A percentile compares a stretch with the other conserved stretches of the same genome.
Evolutionary conservation across 2,797 vertebrate species (phyloP).

Genomic region (Dicrostonyx torquatus): DNA sequence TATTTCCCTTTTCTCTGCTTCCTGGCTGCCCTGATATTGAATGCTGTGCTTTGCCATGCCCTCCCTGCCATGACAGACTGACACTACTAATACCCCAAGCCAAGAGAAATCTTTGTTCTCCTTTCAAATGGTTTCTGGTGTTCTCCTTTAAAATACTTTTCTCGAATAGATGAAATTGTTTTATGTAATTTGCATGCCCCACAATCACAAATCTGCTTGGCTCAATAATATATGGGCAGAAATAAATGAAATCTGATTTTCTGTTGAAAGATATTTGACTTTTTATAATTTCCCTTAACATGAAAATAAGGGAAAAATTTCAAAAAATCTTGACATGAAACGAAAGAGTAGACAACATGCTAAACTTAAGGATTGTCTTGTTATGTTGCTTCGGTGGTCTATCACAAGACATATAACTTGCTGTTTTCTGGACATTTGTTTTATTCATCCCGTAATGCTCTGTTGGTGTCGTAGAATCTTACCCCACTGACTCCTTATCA

Average conservation of each 20-base stretch:
- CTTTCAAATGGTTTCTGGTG: neutral
- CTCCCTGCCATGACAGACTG: neutral
- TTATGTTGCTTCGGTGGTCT: neutral
- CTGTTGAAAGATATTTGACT: neutral
- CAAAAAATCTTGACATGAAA: neutral
- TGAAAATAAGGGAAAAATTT: slow-evolving; percentile 26
- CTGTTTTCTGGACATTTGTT: neutral
- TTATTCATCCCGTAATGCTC: neutral
- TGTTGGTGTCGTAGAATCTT: neutral
- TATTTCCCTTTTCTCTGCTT: neutral
- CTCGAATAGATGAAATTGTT: neutral
- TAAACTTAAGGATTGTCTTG: neutral
- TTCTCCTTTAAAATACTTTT: neutral
- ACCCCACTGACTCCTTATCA: slow-evolving; percentile 13
- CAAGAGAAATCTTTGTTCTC: neutral
- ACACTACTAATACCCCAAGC: neutral
- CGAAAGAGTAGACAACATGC: neutral
- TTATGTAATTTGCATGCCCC: neutral
- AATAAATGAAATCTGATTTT: slow-evolving; percentile 53
- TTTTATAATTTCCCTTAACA: slow-evolving; percentile 45
- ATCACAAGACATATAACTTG: neutral
- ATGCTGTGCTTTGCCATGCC: neutral
- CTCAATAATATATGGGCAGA: neutral
- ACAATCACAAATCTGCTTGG: neutral
- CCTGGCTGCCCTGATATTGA: neutral